A percentile compares a stretch with the other conserved stretches of the same genome.
These are phyloP conservation scores for Oscheius myriophilus DNA, from an alignment of 2,888 invertebrate species.

Conservation along the genomic window DNA sequence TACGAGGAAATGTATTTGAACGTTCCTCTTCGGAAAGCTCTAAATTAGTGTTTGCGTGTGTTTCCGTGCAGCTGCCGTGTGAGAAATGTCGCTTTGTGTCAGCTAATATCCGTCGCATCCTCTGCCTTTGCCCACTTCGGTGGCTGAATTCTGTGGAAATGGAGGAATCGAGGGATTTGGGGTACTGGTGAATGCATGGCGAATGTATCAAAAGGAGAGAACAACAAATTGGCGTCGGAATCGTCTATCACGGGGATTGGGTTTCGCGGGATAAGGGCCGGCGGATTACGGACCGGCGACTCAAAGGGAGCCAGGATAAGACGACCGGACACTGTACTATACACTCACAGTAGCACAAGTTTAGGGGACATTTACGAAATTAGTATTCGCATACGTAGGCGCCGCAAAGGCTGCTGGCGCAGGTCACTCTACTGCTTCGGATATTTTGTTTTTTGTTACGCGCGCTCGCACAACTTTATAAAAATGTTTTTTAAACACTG, in stretches of 20 bases:
- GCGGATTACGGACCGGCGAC: constrained; percentile 20
- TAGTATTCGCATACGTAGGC: too few relatives aligned
- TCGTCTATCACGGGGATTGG: constrained; percentile 18
- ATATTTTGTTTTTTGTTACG: too few relatives aligned
- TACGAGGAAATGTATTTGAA: too few relatives aligned
- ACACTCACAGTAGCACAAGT: too few relatives aligned
- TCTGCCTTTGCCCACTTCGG: not conserved
- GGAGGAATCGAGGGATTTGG: not conserved
- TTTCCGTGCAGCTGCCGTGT: constrained; percentile 2
- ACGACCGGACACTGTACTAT: not conserved
- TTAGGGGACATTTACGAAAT: too few relatives aligned
- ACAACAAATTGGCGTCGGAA: constrained; percentile 24
- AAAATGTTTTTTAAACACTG: too few relatives aligned
- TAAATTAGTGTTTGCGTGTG: too few relatives aligned
- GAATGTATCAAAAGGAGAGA: not conserved
- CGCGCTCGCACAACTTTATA: too few relatives aligned
- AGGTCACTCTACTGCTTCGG: too few relatives aligned
- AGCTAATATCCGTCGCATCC: not conserved
- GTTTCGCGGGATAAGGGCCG: constrained; percentile 13
- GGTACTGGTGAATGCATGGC: not conserved
- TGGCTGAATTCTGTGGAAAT: not conserved
- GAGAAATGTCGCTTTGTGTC: constrained; percentile 22
- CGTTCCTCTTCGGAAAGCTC: too few relatives aligned
- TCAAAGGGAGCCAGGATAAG: not conserved
- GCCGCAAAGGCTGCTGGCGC: too few relatives aligned